These are phyloP conservation scores for Pluvianellus socialis DNA, from an alignment of 2,113 vertebrate genomes.

Conservation along the genomic window DNA sequence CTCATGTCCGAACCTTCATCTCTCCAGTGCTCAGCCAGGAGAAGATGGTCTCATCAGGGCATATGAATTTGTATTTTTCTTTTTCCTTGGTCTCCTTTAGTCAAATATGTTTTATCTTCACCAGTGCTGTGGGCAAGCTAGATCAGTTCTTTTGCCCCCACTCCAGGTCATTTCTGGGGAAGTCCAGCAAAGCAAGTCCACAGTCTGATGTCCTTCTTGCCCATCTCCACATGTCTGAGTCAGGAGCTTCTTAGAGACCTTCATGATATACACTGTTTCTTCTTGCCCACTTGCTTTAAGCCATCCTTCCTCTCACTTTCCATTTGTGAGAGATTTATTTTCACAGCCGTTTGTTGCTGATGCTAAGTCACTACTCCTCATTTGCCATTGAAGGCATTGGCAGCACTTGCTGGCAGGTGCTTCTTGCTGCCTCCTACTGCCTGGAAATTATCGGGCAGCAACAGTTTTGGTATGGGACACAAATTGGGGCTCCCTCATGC, in stretches of 20 bases:
- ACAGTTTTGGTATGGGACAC: too few species aligned
- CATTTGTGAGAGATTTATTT: not conserved
- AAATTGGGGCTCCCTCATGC: not conserved
- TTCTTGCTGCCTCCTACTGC: not conserved
- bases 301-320: not conserved
- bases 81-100: not conserved
- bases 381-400: not conserved
- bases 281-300: not conserved
- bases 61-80: not conserved
- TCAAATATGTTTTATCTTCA: not conserved
- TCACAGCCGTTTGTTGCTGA: not conserved
- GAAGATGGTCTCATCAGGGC: not conserved
- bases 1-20: not conserved
- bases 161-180: not conserved
- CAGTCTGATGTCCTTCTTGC: not conserved
- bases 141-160: not conserved
- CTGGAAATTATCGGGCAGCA: not conserved
- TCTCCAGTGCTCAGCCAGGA: not conserved
- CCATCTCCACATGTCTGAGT: not conserved
- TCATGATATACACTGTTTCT: not conserved
- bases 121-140: not conserved
- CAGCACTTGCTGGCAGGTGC: not conserved
- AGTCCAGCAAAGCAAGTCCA: not conserved
- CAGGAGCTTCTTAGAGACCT: not conserved
- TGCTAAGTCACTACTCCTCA: not conserved